Conservation (phyloP, 2,797 vertebrate genomes). For the Corythornis leucogaster region DNA sequence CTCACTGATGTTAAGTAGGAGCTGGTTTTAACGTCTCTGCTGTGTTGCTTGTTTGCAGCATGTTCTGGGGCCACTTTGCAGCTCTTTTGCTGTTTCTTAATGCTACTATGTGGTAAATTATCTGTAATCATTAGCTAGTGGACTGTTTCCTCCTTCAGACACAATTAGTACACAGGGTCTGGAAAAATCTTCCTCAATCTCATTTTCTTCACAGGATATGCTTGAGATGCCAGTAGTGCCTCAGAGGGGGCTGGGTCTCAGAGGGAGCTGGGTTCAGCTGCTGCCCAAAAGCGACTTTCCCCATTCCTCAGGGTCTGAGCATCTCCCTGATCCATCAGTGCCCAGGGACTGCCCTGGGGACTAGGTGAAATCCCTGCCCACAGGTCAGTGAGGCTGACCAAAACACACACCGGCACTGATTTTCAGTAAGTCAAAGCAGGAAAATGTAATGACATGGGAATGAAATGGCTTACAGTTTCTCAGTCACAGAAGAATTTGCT, state of each 20-base stretch:
- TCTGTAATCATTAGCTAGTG: conserved; percentile 47
- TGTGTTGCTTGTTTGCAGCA: not conserved
- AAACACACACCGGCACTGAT: rapidly evolving
- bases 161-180: conserved; percentile 49
- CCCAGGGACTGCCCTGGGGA: rapidly evolving
- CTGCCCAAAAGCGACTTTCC: not conserved
- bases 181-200: conserved; percentile 47
- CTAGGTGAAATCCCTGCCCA: not conserved
- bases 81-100: not conserved
- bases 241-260: not conserved
- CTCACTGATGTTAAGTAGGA: not conserved
- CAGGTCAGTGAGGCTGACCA: not conserved
- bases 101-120: not conserved
- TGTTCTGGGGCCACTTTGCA: not conserved
- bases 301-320: not conserved
- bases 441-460: rapidly evolving
- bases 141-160: conserved; percentile 54
- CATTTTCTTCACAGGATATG: conserved; percentile 50
- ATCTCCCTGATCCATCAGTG: not conserved
- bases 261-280: not conserved
- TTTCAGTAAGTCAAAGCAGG: not conserved
- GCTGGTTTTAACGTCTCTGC: not conserved
- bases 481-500: not conserved
- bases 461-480: not conserved
- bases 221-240: not conserved